Conservation (phyloP, 53 echinoderm and acorn worm genomes). For the Zoroaster sp. region DNA sequence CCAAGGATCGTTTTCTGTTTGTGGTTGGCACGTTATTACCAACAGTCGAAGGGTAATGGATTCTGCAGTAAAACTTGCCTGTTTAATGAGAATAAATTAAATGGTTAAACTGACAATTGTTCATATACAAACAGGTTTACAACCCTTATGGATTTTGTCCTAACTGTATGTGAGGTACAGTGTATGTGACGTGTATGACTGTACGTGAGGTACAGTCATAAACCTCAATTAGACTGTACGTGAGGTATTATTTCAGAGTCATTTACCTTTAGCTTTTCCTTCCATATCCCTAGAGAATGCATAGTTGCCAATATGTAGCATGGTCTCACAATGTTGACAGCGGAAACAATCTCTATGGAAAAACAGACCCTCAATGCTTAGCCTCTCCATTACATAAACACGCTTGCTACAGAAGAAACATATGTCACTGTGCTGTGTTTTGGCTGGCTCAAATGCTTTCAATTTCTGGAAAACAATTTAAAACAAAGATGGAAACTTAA, state of each 20-base stretch:
- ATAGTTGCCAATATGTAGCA: slow-evolving; percentile 87
- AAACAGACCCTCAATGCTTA: slow-evolving; percentile 93
- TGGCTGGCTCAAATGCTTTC: slow-evolving; percentile 61
- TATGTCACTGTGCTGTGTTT: slow-evolving; percentile 67
- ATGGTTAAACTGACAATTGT: too few species aligned
- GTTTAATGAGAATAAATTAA: neutral
- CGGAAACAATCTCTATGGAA: slow-evolving; percentile 96
- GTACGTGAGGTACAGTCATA: neutral
- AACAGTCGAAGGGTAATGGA: slow-evolving; percentile 20
- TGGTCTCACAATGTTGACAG: slow-evolving; percentile 84
- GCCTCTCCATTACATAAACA: slow-evolving; percentile 96
- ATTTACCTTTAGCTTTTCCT: slow-evolving; percentile 63
- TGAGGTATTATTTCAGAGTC: neutral
- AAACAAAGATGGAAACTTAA: too few species aligned
- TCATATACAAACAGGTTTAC: too few species aligned
- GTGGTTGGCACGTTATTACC: neutral
- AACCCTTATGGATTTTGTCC: too few species aligned
- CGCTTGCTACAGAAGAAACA: slow-evolving; percentile 93
- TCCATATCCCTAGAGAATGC: slow-evolving; percentile 55
- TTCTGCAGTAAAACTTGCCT: slow-evolving; percentile 67
- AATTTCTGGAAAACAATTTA: slow-evolving; percentile 20
- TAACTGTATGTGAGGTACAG: too few species aligned
- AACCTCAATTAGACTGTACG: neutral
- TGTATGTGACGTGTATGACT: neutral
- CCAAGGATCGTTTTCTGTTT: slow-evolving; percentile 23